Evolutionary conservation across 64 coral and sea anemone genomes (phyloP), one percentile per base, ranked within the genome.

Genomic region (Trachythela sp.): DNA sequence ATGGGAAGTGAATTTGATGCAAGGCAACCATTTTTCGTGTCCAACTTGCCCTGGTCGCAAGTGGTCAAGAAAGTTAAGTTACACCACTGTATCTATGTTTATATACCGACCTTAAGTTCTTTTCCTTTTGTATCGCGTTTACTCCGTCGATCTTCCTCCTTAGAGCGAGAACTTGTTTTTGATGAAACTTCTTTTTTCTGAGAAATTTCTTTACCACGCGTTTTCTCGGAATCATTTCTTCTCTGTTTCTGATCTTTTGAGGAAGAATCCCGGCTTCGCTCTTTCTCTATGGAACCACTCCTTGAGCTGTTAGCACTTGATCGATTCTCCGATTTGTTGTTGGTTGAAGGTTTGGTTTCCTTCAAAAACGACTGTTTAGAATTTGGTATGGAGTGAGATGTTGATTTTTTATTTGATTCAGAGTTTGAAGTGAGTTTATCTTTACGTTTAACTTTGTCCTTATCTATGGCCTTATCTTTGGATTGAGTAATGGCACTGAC

Each of bases 91-190:
- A n/a, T n/a, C n/a, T n/a, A n/a, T n/a, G n/a, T n/a, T n/a, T n/a
- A n/a, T n/a, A n/a, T n/a, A n/a, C n/a, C n/a, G n/a, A 80, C 75
- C 75, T 80, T 80, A 35, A 39, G 2, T 20, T 80, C 75, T 80
- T 37, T 39, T 17, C 8, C 75, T 34, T 80, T 39, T 35, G 13
- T 80, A 4, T 80, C 20, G 2, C 30, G 37, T 80, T 15, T 64
- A n/a, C 20, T 27, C 8, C 17, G 56, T n/a, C 20, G 4, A 5
- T 64, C 56, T n/a, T n/a, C 56, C 56, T 22, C 56, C 56, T 64
- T 64, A 64, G 56, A 45, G 11, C 42, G 42, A 45, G 42, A 64
- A 15, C 49, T 52, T 52, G 49, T 2, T 11, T 52, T 52, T 52
- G 8, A 52, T 52, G 22, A 52, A 52, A 15, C 49, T 1, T 52